Conservation (phyloP, 64 coral and sea anemone genomes). For the Acropora yongei region DNA sequence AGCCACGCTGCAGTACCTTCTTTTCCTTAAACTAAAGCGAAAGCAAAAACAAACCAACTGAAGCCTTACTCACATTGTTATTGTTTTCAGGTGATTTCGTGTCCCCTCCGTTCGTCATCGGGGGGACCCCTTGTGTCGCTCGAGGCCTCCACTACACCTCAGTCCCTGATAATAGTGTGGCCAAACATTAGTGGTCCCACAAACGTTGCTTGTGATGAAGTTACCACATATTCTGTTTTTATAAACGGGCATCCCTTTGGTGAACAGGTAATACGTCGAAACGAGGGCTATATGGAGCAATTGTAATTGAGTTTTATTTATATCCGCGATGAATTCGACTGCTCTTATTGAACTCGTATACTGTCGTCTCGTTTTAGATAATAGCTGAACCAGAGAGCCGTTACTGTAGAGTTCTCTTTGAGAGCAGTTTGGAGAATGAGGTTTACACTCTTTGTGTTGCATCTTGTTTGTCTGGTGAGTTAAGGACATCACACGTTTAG, state of each 20-base stretch:
- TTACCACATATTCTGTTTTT: constrained; percentile 44
- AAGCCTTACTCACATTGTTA: too few relatives aligned
- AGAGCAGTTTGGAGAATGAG: constrained; percentile 55
- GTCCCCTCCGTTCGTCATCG: constrained; percentile 58
- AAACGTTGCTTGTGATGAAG: neutral
- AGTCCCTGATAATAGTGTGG: constrained; percentile 84
- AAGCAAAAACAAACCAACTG: too few relatives aligned
- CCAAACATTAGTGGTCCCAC: constrained; percentile 20
- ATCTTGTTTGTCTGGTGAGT: constrained; percentile 38
- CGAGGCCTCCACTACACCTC: constrained; percentile 55
- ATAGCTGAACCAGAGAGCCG: constrained; percentile 54
- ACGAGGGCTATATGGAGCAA: too few relatives aligned
- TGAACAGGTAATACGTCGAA: constrained; percentile 56
- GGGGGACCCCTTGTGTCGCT: constrained; percentile 82
- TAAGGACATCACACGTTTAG: neutral
- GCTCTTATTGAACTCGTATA: neutral
- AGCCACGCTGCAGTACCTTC: neutral
- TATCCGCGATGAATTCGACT: neutral
- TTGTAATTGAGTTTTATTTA: too few relatives aligned
- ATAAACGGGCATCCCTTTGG: constrained; percentile 73
- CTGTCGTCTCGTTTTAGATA: constrained; percentile 29
- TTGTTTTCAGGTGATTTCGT: constrained; percentile 32
- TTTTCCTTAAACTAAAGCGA: too few relatives aligned
- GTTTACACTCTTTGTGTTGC: constrained; percentile 56
- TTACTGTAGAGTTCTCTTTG: constrained; percentile 79